These are phyloP conservation scores for Philhelius pedissequus DNA, from an alignment of 2,888 invertebrate genomes.

Conservation along the genomic window DNA sequence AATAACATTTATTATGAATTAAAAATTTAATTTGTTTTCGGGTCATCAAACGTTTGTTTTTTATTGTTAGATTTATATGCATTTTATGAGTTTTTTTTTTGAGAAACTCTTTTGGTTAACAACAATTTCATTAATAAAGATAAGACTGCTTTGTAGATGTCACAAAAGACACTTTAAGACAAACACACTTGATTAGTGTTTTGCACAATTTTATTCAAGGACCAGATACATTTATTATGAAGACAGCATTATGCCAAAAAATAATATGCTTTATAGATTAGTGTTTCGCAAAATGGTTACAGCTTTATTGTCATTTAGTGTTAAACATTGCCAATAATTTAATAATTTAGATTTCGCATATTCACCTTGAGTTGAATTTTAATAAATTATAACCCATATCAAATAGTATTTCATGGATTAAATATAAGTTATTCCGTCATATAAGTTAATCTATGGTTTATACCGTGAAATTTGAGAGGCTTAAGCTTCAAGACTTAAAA, in stretches of 20 bases:
- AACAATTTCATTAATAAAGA: not conserved
- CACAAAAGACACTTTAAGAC: not conserved
- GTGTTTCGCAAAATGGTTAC: not conserved
- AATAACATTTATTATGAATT: not conserved
- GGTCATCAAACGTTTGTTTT: no score
- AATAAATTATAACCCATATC: not conserved
- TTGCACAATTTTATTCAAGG: not conserved
- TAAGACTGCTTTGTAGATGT: not conserved
- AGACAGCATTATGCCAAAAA: not conserved
- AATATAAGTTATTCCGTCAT: not conserved
- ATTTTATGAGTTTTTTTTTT: not conserved
- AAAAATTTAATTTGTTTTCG: not conserved
- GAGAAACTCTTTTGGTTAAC: not conserved
- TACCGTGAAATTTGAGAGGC: no score
- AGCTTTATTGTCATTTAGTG: not conserved
- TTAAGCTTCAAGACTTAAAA: no score
- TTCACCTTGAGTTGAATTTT: not conserved
- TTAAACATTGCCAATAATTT: not conserved
- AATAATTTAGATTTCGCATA: not conserved
- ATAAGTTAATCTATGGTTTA: not conserved
- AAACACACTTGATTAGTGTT: not conserved
- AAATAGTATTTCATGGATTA: not conserved
- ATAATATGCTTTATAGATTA: not conserved
- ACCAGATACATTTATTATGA: not conserved
- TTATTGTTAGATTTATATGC: not conserved